Base-by-base conservation (phyloP, 2,888 invertebrate genomes). In the Lasius fuliginosus region DNA sequence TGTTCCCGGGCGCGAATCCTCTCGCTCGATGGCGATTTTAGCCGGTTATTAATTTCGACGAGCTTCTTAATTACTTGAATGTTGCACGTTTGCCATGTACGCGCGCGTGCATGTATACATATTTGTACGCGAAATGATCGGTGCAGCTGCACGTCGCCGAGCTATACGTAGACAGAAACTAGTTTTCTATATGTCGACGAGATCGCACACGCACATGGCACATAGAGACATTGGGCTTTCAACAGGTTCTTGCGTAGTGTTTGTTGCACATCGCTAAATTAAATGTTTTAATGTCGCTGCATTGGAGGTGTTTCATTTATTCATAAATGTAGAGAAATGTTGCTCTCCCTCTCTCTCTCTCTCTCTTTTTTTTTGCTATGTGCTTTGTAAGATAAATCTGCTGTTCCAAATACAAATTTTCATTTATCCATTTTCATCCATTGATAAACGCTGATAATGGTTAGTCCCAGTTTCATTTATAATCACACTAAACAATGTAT, bases 111-210 rank as follows among this genome's bases (percentile, higher is more conserved):
- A 27, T 9, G 30, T 9, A 68, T 15, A 15, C 27, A 11, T 18
- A n/a, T 23, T 3, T 49, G 1, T n/a, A 3, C 30, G 1, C 33
- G 33, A 11, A n/a, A 0, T 23, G 53, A 69, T 69, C 49, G 69
- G n/a, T 53, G 12, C 23, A 65, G 15, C 62, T 36, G 65, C 5
- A 6, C 5, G 6, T 60, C 27, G 15, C 5, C 46, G 36, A 49
- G 49, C 11, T 30, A 23, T 23, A 27, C 15, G 46, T n/a, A n/a
- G 33, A 15, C 15, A 42, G 58, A 62, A 53, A 81, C 56, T 73
- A 81, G 60, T 81, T 81, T 60, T 27, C 36, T 79, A 46, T 69
- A 12, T 73, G 60, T 73, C 73, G 73, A 71, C 73, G 73, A 71
- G 71, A 71, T 79, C 71, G 30, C 15, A 23, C 60, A 15, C 9